Conservation (phyloP, 1,140 invertebrate species). For the Penaeus indicus region DNA sequence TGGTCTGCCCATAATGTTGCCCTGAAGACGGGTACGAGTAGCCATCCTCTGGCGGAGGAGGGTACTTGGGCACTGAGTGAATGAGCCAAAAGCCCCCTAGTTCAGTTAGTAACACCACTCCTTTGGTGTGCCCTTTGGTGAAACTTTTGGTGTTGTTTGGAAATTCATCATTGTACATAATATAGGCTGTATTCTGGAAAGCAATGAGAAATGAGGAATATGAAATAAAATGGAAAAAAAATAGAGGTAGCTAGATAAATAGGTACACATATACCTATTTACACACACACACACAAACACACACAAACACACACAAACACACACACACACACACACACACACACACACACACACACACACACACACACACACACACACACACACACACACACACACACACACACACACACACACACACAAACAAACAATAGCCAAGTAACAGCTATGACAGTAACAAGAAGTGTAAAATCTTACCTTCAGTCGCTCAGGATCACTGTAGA, state of each 20-base stretch:
- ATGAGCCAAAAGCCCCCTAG: conserved; percentile 87
- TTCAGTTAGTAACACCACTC: conserved; percentile 81
- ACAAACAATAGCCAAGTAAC: conserved; percentile 25
- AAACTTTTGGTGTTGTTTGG: conserved; percentile 74
- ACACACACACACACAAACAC: too few relatives aligned
- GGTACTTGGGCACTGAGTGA: conserved; percentile 91
- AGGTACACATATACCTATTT: too few relatives aligned
- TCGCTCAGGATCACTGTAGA: conserved; percentile 73
- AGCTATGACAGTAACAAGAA: conserved; percentile 41
- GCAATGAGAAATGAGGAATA: neutral
- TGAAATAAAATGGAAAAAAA: conserved; percentile 20
- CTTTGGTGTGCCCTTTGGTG: conserved; percentile 86
- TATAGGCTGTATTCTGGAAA: conserved; percentile 69
- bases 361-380: neutral
- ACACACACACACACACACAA: neutral
- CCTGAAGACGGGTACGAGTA: conserved; percentile 85
- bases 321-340: neutral
- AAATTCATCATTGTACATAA: conserved; percentile 88
- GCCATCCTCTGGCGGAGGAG: conserved; percentile 72
- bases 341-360: neutral
- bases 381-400: too few relatives aligned
- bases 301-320: neutral
- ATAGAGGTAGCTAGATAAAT: too few relatives aligned
- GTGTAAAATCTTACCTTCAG: conserved; percentile 59
- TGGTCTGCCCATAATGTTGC: conserved; percentile 84